Conservation (phyloP, 2,888 invertebrate species). For the Zeuzera pyrina region DNA sequence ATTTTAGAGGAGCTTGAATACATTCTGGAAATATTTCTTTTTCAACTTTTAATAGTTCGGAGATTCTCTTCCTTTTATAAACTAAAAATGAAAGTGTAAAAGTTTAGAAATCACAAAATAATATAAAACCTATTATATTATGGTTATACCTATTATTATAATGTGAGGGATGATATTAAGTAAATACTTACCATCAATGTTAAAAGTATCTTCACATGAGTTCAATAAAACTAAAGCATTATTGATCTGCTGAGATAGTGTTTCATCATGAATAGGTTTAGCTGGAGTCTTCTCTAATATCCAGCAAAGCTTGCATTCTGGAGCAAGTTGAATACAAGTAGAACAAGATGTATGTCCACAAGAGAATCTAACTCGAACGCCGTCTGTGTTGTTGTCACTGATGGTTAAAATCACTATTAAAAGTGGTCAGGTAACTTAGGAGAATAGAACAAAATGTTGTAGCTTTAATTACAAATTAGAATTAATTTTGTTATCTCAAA, state of each 20-base stretch:
- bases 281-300: constrained; percentile 14
- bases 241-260: constrained; percentile 27
- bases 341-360: constrained; percentile 53
- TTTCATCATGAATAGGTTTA: constrained; percentile 25
- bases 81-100: constrained; percentile 31
- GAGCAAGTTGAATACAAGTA: constrained; percentile 29
- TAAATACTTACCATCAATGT: constrained; percentile 37
- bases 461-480: too few species aligned
- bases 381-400: constrained; percentile 41
- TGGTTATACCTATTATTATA: not conserved
- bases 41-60: constrained; percentile 48
- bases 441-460: too few species aligned
- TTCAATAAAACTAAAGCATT: constrained; percentile 32
- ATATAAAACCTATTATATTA: not conserved
- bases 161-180: not conserved
- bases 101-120: constrained; percentile 3
- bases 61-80: constrained; percentile 34
- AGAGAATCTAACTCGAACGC: constrained; percentile 31
- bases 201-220: constrained; percentile 37
- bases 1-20: constrained; percentile 54
- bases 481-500: too few species aligned
- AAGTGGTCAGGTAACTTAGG: too few species aligned
- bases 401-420: constrained; percentile 11
- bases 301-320: constrained; percentile 36
- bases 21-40: constrained; percentile 56